Evolutionary conservation across 2,888 invertebrate species (phyloP).

Genomic region (Philereme transversata): DNA sequence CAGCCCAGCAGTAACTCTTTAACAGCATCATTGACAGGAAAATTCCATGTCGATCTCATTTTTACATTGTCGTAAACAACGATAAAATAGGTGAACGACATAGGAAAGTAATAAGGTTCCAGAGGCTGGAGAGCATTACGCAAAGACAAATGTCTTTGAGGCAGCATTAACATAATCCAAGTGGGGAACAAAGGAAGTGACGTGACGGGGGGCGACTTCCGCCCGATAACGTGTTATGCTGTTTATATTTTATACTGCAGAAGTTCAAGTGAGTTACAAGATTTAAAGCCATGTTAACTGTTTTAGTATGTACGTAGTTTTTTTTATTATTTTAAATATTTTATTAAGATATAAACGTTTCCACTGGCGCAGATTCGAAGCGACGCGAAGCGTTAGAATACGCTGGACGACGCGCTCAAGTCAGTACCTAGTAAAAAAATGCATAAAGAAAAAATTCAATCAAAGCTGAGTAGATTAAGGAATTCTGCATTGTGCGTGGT

Average conservation of each 20-base stretch:
- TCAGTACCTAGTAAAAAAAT: no score
- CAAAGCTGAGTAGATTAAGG: no score
- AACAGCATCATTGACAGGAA: conserved; percentile 11
- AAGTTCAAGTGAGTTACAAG: neutral
- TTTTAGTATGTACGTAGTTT: no score
- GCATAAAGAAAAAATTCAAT: no score
- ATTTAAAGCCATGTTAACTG: no score
- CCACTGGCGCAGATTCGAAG: no score
- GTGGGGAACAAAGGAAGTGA: conserved; percentile 71
- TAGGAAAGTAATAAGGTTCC: conserved; percentile 67
- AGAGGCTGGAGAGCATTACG: conserved; percentile 64
- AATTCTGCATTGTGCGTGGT: no score
- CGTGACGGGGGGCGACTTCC: conserved; percentile 60
- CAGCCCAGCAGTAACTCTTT: conserved; percentile 4
- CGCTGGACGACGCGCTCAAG: no score
- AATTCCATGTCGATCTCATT: conserved; percentile 31
- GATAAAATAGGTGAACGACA: conserved; percentile 65
- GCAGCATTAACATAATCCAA: conserved; percentile 78
- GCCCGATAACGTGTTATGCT: conserved; percentile 43
- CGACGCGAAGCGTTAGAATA: no score
- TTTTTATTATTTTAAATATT: no score
- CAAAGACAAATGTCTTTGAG: conserved; percentile 77
- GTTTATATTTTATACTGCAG: conserved; percentile 26
- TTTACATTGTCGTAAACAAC: conserved; percentile 56
- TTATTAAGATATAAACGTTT: no score